Evolutionary conservation across 2,113 vertebrate species (phyloP).

Genomic region (Chaetorhynchus papuensis): DNA sequence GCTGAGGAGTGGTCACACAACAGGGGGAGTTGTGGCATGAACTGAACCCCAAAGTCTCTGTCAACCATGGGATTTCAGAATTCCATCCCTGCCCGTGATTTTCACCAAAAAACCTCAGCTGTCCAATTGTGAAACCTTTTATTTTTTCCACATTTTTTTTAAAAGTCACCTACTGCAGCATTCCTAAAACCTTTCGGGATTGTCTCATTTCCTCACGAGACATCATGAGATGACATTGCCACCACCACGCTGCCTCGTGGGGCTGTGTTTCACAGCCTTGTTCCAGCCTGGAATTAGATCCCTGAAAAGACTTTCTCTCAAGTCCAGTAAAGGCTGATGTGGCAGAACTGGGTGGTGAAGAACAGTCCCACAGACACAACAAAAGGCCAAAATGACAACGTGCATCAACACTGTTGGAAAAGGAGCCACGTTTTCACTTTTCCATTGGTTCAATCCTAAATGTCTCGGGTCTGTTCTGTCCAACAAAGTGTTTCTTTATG

Average conservation of each 20-base stretch:
- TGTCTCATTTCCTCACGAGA: not conserved
- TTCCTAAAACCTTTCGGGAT: not conserved
- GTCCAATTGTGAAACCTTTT: not conserved
- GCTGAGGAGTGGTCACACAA: not conserved
- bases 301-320: not conserved
- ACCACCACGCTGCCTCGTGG: not conserved
- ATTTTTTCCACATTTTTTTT: not conserved
- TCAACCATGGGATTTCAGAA: not conserved
- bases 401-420: not conserved
- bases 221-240: not conserved
- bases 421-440: not conserved
- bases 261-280: not conserved
- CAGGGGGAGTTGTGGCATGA: not conserved
- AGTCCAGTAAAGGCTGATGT: not conserved
- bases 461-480: fast-evolving
- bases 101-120: not conserved
- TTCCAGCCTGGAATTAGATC: not conserved
- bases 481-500: not conserved
- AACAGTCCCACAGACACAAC: not conserved
- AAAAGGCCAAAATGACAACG: not conserved
- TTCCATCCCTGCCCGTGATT: not conserved
- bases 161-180: not conserved
- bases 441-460: not conserved
- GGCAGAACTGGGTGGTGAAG: not conserved
- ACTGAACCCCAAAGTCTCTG: not conserved